phyloP scores from a whole-genome alignment of 1,140 invertebrate species.

The Ptiloglossa arizonensis region DNA sequence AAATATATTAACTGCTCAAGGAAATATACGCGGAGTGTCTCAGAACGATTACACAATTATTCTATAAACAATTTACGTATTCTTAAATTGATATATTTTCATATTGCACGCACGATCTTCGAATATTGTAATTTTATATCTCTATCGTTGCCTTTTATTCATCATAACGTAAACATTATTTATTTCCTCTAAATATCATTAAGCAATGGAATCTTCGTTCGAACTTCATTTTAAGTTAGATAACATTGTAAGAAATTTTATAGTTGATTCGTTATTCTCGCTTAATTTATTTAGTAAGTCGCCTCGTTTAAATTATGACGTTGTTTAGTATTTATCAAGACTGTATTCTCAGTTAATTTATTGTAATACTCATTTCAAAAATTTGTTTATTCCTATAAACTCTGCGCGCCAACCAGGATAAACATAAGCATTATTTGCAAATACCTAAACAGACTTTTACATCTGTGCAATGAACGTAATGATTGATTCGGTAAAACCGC shows the following conservation, averaged over 20 bases:
- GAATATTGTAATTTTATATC: constrained; percentile 16
- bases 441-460: neutral
- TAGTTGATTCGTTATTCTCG: neutral
- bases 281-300: constrained; percentile 28
- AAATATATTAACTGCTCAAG: neutral
- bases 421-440: neutral
- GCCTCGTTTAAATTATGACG: constrained; percentile 2
- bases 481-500: neutral
- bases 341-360: constrained; percentile 11
- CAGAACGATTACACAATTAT: neutral
- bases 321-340: neutral
- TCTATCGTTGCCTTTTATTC: neutral
- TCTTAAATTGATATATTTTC: neutral
- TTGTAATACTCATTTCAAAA: neutral
- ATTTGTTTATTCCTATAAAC: neutral
- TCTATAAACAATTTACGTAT: neutral
- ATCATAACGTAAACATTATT: constrained; percentile 11
- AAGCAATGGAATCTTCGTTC: neutral
- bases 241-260: constrained; percentile 7
- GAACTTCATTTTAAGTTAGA: constrained; percentile 2
- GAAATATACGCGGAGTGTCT: neutral
- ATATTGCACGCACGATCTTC: neutral
- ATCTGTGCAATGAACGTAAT: neutral
- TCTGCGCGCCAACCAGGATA: neutral
- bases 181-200: constrained; percentile 28